Evolutionary conservation across 2,888 invertebrate species (phyloP), one percentile per base, ranked within the genome.

Genomic region (Linyphia triangularis): DNA sequence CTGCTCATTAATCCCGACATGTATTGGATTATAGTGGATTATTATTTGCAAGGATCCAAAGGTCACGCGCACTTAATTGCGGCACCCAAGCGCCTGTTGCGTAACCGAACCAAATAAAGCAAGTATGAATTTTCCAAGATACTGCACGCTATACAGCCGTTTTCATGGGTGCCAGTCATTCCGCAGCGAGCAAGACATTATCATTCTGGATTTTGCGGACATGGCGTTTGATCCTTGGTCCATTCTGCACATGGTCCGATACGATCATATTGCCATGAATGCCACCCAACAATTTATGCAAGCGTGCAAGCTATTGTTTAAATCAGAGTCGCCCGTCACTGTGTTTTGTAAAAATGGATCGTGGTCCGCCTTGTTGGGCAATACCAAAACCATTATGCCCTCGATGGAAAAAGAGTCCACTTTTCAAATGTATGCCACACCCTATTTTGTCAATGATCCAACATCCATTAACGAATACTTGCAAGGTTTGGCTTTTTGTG

Each of bases 111-210:
- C 16, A 13, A 72, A 26, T 51, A 43, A 73, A 73, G 30, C 19
- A 57, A 57, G 28, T 26, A 73, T 73, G 73, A 73, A 73, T 30
- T 57, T 73, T 73, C 73, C 51, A 1, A 28, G 57, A 13, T 73
- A 73, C 22, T n/a, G 57, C 19, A 26, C n/a, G 3, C 30, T 65
- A 7, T 65, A 65, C n/a, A 65, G 65, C n/a, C 65, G 16, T 13
- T 65, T 65, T 65, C 65, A 65, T 57, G 73, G 73, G 16, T 73
- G 26, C n/a, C 22, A 19, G 6, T 57, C 30, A 13, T 77, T 61
- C 33, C 59, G 61, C 6, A 28, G 13, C 13, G 61, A 51, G 7
- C 13, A 77, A n/a, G 33, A 37, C 16, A 61, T 33, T 3, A 33
- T 77, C n/a, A 26, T 77, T 19, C 33, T 77, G 22, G 24, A 59